Evolutionary conservation across 2,113 vertebrate genomes (phyloP), one percentile per base, ranked within the genome.

Genomic region (Lipotes vexillifer): DNA sequence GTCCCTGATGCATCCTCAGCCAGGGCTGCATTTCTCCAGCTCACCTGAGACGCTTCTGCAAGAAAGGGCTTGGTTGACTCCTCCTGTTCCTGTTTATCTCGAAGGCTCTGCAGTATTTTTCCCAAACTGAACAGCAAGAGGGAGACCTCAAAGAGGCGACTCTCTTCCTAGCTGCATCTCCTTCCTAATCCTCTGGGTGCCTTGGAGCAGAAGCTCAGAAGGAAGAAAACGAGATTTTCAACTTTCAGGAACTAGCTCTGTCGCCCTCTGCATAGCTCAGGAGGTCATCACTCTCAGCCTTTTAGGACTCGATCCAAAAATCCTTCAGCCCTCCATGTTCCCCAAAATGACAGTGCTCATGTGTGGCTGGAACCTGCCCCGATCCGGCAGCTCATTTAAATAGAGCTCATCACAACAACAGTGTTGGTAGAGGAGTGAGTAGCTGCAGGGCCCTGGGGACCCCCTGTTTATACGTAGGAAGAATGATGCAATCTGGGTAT

Each of bases 401-500:
- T 98, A 94, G 94, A 97, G 97, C 96, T 98, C 97, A 97, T 98
- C 97, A 98, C 98, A 98, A 98, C 92, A 98, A 98, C 98, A 97
- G 97, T 95, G 96, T 97, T 98, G 98, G 97, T 98, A 95, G 98
- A 98, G 98, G 96, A 98, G 98, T 98, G 98, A 98, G 80, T 96
- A 98, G 96, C 97, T 96, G 97, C 97, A 98, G 94, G 95, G 95
- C 99, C 98, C 99, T 97, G 97, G 99, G 97, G 99, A 98, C 91
- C 98, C 97, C 14, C 88, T 99, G 98, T 98, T 99, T 99, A 98
- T 98, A 98, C 93, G 0, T 97, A 97, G 80, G 97, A 98, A 98
- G 98, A 98, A 99, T 99, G 99, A 99, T 99, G 99, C 98, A 99
- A 99, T 98, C 98, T 97, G 98, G 97, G 97, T 71, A 97, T 98